Base-by-base conservation (phyloP, 2,797 vertebrate species). In the Sciurus carolinensis region DNA sequence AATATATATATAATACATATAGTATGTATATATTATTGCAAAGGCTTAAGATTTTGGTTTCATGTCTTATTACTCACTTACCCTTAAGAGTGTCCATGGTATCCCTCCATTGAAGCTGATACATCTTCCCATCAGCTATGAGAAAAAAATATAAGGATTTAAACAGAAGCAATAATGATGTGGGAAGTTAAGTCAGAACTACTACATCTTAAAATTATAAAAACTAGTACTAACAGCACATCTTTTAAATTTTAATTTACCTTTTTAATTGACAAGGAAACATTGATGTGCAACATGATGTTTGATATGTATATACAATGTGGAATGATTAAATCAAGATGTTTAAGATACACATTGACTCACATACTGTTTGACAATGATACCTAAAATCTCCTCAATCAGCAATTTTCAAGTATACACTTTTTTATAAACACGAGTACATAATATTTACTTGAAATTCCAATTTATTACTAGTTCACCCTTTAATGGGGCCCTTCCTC, bases 381-480 rank as follows among this genome's bases (percentile, higher is more conserved):
- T 44, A 66, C 42, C 62, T 59, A 77, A 66, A 66, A 30, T 66
- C 59, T 66, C 66, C 81, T 59, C 81, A 39, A 39, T 77, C 50
- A 54, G 18, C 18, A 79, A 54, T 54, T 79, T 57, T 79, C 76
- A 79, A 79, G 33, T 54, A 54, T 79, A 76, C 20, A 22, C 88
- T 97, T 33, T 22, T 95, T 97, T 98, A 98, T 98, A 98, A 98
- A 98, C 98, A 98, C 98, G 98, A 97, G 97, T 98, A 98, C 97
- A 98, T 98, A 98, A 98, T 95, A 96, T 98, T 98, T 98, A 98
- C 98, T 98, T 97, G 97, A 97, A 97, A 98, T 98, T 98, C 97
- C 98, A 94, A 98, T 98, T 99, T 99, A 98, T 99, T 98, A 99
- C 98, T 99, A 98, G 98, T 98, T 98, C 97, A 98, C 98, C 98